Evolutionary conservation across 1,140 invertebrate species (phyloP).

Genomic region (Drosophila baimaii): DNA sequence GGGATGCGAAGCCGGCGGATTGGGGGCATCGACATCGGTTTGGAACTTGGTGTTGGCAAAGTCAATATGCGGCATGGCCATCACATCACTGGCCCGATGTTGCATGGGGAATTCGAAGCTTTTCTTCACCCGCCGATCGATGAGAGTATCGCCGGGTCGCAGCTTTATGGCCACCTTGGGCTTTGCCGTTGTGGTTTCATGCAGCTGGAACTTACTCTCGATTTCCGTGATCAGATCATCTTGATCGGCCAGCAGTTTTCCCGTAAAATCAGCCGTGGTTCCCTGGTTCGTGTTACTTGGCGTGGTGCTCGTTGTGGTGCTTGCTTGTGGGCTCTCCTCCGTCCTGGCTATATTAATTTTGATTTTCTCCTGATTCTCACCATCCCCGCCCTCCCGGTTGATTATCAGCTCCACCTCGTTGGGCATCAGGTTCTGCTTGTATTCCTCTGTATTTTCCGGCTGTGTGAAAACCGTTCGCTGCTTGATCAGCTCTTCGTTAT

Average conservation of each 20-base stretch:
- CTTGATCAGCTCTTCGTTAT: slow-evolving; percentile 61
- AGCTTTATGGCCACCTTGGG: slow-evolving; percentile 19
- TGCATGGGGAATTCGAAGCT: slow-evolving; percentile 79
- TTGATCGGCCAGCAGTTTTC: slow-evolving; percentile 75
- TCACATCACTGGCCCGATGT: slow-evolving; percentile 70
- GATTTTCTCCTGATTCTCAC: slow-evolving; percentile 19
- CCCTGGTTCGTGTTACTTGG: slow-evolving; percentile 19
- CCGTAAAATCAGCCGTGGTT: slow-evolving; percentile 70
- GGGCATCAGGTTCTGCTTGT: slow-evolving; percentile 78
- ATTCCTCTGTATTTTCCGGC: slow-evolving; percentile 60
- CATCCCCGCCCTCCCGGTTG: slow-evolving; percentile 3
- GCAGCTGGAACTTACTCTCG: slow-evolving; percentile 77
- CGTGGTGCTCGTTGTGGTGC: slow-evolving; percentile 19
- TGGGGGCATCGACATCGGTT: slow-evolving; percentile 44
- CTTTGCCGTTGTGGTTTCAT: slow-evolving; percentile 53
- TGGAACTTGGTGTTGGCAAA: slow-evolving; percentile 83
- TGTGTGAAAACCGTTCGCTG: slow-evolving; percentile 63
- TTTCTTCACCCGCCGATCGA: slow-evolving; percentile 81
- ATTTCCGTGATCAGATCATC: slow-evolving; percentile 82
- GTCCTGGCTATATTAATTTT: slow-evolving; percentile 13
- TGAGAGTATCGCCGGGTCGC: slow-evolving; percentile 55
- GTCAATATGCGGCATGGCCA: slow-evolving; percentile 73
- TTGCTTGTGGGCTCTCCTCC: neutral
- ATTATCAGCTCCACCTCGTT: slow-evolving; percentile 70
- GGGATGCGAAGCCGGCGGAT: slow-evolving; percentile 59